Percentiles rank a stretch among this genome's conserved stretches.
Evolutionary conservation across 2,113 vertebrate species (phyloP).

Genomic region (Lepisosteus oculatus): DNA sequence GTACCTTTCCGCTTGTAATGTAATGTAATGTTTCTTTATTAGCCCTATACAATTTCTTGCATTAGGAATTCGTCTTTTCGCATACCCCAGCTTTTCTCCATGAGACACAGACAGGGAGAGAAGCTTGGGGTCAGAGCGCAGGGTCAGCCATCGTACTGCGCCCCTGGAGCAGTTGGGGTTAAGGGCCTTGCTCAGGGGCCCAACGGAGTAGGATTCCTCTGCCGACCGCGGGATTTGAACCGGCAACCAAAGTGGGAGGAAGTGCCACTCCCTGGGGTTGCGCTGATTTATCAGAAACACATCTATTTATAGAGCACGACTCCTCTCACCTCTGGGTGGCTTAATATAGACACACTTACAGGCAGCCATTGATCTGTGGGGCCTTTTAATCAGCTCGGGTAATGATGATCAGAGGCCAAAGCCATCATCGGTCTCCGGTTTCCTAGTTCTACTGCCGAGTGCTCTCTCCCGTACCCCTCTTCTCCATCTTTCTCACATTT

Average conservation of each 20-base stretch:
- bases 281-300: slow-evolving; percentile 38
- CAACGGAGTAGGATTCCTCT: too few species aligned
- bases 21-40: too few species aligned
- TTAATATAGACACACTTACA: slow-evolving; percentile 51
- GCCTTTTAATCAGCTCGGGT: slow-evolving; percentile 57
- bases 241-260: too few species aligned
- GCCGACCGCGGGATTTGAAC: too few species aligned
- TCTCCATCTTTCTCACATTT: slow-evolving; percentile 13
- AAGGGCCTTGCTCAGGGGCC: too few species aligned
- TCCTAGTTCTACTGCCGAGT: slow-evolving; percentile 31
- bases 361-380: slow-evolving; percentile 59
- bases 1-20: slow-evolving; percentile 44
- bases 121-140: too few species aligned
- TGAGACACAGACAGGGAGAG: too few species aligned
- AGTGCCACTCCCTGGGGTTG: not conserved
- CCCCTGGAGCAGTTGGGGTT: too few species aligned
- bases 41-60: too few species aligned
- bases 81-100: too few species aligned
- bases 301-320: slow-evolving; percentile 50
- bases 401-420: slow-evolving; percentile 48
- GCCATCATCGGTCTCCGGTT: slow-evolving; percentile 46
- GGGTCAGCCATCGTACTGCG: too few species aligned
- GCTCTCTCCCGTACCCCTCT: slow-evolving; percentile 19
- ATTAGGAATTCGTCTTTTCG: too few species aligned
- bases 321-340: slow-evolving; percentile 43